Percentiles rank a stretch among this genome's conserved stretches.
phyloP scores from a whole-genome alignment of 2,888 invertebrate species.

The Smittia sp. region DNA sequence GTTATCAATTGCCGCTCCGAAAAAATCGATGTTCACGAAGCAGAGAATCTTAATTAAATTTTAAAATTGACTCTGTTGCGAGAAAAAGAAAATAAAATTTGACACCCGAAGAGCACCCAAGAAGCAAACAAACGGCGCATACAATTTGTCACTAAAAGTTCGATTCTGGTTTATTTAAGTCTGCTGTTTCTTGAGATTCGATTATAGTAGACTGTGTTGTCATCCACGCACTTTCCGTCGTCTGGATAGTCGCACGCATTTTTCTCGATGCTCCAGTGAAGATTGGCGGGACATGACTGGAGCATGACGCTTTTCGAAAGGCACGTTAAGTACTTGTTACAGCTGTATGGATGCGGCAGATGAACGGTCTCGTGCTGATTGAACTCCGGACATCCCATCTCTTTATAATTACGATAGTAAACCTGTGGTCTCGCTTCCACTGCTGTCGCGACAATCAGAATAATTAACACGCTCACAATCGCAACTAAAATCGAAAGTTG shows the following conservation, averaged over 20 bases:
- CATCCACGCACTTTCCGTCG: constrained; percentile 1
- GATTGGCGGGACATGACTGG: constrained; percentile 2
- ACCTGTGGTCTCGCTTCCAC: constrained; percentile 7
- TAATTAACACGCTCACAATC: not conserved
- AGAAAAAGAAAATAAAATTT: not conserved
- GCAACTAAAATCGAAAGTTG: constrained; percentile 1
- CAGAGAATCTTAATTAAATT: not conserved
- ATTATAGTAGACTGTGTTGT: constrained; percentile 18
- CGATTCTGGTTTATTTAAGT: not conserved
- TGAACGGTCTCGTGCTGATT: constrained; percentile 26
- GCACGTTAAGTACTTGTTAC: constrained; percentile 26
- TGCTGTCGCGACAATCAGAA: not conserved
- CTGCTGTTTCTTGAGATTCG: constrained; percentile 4
- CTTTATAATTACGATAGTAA: constrained; percentile 11
- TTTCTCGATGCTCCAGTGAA: constrained; percentile 34
- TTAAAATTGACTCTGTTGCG: not conserved
- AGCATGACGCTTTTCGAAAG: constrained; percentile 17
- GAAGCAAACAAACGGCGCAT: not conserved
- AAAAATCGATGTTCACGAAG: not conserved
- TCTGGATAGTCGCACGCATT: constrained; percentile 28
- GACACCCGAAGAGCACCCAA: too few species aligned
- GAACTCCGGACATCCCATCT: constrained; percentile 27
- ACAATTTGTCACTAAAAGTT: not conserved
- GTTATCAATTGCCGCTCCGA: not conserved
- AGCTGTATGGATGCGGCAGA: constrained; percentile 22